Percentiles rank a stretch among this genome's conserved stretches.
Evolutionary conservation across 2,113 vertebrate genomes (phyloP).

Genomic region (Spea multiplicata): DNA sequence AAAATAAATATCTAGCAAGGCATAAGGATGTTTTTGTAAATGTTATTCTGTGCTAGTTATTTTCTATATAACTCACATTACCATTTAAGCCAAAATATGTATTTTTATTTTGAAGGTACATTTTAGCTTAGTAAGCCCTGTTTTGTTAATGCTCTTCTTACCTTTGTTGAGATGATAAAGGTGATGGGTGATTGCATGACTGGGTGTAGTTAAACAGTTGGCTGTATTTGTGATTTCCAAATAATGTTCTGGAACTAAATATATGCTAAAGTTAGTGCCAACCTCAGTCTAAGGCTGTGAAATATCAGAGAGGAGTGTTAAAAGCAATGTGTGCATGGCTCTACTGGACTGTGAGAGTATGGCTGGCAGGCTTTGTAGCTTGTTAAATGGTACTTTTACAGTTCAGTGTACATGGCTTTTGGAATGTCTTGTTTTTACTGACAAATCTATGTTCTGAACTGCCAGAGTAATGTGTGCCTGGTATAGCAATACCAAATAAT

Average conservation of each 20-base stretch:
- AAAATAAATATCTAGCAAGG: not conserved
- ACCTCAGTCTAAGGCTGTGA: conserved; percentile 24
- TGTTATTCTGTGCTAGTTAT: too few relatives aligned
- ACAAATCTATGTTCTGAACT: conserved; percentile 23
- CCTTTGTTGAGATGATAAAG: not conserved
- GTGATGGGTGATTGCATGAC: not conserved
- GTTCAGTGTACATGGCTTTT: conserved; percentile 44
- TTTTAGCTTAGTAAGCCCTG: too few relatives aligned
- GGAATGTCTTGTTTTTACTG: conserved; percentile 31
- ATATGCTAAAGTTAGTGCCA: conserved; percentile 4
- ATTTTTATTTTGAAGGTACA: too few relatives aligned
- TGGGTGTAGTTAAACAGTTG: not conserved
- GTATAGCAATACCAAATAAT: conserved; percentile 13
- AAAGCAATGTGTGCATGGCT: conserved; percentile 39
- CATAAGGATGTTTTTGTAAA: not conserved
- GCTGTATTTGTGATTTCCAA: conserved; percentile 8
- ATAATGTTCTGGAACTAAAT: conserved; percentile 24
- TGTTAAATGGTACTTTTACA: conserved; percentile 46
- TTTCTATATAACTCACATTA: too few relatives aligned
- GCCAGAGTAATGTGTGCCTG: conserved; percentile 16
- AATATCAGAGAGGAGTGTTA: conserved; percentile 31
- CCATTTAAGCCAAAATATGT: not conserved
- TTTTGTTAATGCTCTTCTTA: not conserved
- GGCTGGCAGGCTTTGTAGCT: conserved; percentile 37
- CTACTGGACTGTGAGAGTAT: conserved; percentile 41